Evolutionary conservation across 2,113 vertebrate genomes (phyloP).

Genomic region (Rhadina sibilatrix): DNA sequence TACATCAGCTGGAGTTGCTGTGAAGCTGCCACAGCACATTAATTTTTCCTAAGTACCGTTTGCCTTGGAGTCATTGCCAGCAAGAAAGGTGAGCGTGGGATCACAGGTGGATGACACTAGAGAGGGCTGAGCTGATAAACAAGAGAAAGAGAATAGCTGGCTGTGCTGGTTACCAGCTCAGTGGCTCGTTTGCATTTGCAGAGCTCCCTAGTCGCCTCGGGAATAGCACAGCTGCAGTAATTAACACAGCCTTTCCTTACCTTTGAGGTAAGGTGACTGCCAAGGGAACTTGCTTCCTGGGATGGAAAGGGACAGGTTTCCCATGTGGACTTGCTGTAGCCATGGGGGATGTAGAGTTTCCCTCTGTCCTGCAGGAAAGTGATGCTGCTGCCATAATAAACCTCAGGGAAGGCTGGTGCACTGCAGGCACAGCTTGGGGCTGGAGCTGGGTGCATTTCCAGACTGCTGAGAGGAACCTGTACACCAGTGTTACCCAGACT

Average conservation of each 20-base stretch:
- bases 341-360: background rate
- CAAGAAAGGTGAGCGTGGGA: background rate
- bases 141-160: background rate
- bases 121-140: background rate
- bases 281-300: background rate
- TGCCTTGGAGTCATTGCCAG: background rate
- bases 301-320: background rate
- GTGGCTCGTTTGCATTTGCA: background rate
- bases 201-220: background rate
- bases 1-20: background rate
- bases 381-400: background rate
- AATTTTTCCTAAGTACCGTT: background rate
- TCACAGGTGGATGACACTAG: background rate
- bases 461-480: background rate
- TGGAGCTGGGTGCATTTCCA: background rate
- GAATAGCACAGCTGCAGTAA: conserved; percentile 1
- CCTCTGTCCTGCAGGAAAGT: background rate
- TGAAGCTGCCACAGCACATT: background rate
- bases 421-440: background rate
- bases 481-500: background rate
- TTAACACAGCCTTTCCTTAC: background rate
- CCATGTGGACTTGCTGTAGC: background rate
- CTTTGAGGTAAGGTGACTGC: background rate
- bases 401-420: background rate
- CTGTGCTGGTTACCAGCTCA: background rate